Base-by-base conservation (phyloP, 1,140 invertebrate species). In the Heliothis virescens region DNA sequence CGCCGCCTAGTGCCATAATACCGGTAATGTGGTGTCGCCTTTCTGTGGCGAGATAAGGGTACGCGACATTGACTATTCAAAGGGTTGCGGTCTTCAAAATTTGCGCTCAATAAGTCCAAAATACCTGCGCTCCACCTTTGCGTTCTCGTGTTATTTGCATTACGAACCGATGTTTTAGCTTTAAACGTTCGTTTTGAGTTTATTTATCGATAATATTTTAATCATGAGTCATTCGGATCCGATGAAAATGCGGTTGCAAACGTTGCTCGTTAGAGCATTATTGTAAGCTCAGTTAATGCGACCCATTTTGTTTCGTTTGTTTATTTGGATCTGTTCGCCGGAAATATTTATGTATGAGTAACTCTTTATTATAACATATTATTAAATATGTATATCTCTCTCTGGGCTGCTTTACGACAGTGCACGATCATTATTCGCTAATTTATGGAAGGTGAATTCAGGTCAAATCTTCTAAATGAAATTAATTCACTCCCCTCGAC, bases 11-110 rank as follows among this genome's bases (percentile, higher is more conserved):
- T 90, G 86, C 86, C 83, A 89, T 94, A 92, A 94, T 93, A 91
- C 92, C 91, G 93, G 93, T 94, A 94, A 94, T 94, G 92, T 93
- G 92, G 90, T 94, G 93, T 94, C 92, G 92, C 91, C 90, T 94
- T 94, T 94, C 92, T 94, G 92, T 89, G 93, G 91, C 88, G 88
- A 94, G 93, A 94, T 94, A 94, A 94, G 92, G 92, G 91, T 90
- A 92, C 90, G 92, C 93, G 93, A 94, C 91, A 94, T 94, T 93
- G 93, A 94, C 91, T 94, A 94, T 94, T 94, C 93, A 94, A 94
- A 94, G 92, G 92, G 92, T 90, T 94, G 93, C 88, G 92, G 93
- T 94, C 91, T 90, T 93, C 92, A 93, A 94, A 94, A 94, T 94
- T 94, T 93, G 89, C 91, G 92, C 90, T 93, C 91, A 94, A 94